Base-by-base conservation (phyloP, 2,113 vertebrate genomes). In the Parus major region DNA sequence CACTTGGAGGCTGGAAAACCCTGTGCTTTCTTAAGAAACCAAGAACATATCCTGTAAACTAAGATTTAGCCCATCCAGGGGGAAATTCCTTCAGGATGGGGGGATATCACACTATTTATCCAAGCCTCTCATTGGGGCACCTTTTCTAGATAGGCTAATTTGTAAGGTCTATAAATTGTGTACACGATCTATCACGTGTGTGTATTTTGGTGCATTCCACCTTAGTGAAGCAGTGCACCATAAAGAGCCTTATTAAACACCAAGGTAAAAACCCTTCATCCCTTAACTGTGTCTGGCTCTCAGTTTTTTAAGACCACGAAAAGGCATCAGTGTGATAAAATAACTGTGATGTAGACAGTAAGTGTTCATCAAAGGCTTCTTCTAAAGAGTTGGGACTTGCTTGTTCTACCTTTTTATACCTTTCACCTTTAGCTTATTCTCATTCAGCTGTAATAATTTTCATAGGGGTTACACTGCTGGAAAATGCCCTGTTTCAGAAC, bases 151-250 rank as follows among this genome's bases (percentile, higher is more conserved):
- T n/a, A 13, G n/a, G 23, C 18, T 52, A 7, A n/a, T 63, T 63
- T 63, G 28, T 27, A 39, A 39, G 27, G 44, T 49, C n/a, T 50
- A 3, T 41, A 33, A 61, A 50, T 27, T 10, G 29, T 16, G 20
- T 8, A 17, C 3, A 3, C 7, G 13, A 16, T 77, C 46, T 50
- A 6, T n/a, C 0, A 0, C 16, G 17, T 39, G 35, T 21, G 35
- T 15, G 12, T 16, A 39, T 41, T 50, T 31, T 0, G 3, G 28
- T 2, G 7, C 1, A 0, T 16, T 61, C 35, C 57, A 50, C 57
- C 46, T 41, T 16, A 27, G 46, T 4, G 2, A 50, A 16, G 35
- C 10, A 29, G 35, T 39, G 22, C 46, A 41, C 46, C 46, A 52
- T 12, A 10, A 63, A n/a, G 57, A 16, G 27, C 57, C 10, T 77